Conservation (phyloP, 2,113 vertebrate genomes). For the Anguilla japonica region DNA sequence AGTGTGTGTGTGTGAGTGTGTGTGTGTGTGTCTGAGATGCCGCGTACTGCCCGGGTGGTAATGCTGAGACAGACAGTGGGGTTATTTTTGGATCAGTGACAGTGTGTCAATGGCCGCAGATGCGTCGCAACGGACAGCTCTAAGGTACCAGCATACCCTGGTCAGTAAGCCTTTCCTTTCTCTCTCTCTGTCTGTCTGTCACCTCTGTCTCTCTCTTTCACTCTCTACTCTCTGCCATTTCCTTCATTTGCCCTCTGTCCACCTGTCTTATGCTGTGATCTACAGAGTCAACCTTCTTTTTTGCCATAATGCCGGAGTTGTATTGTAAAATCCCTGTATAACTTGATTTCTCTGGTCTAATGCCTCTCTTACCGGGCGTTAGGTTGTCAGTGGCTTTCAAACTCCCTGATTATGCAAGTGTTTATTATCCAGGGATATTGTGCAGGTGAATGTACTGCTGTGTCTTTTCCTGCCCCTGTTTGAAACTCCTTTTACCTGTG, state of each 20-base stretch:
- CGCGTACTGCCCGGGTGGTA: conserved; percentile 60
- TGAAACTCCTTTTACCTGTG: not conserved
- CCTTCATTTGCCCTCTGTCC: not conserved
- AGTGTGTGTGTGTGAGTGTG: not conserved
- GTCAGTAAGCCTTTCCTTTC: conserved; percentile 60
- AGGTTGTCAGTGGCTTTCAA: not conserved
- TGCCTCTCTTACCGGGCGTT: not conserved
- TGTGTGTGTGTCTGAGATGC: conserved; percentile 24
- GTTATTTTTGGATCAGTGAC: conserved; percentile 80
- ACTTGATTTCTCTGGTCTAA: too few species aligned
- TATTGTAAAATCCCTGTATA: not conserved
- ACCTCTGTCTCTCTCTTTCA: conserved; percentile 9
- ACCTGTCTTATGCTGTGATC: not conserved
- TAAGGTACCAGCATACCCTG: conserved; percentile 84
- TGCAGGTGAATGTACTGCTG: too few species aligned
- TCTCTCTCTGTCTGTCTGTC: not conserved
- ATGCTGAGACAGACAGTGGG: conserved; percentile 67
- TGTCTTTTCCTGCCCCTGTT: not conserved
- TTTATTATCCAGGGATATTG: not conserved
- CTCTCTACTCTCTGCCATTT: not conserved
- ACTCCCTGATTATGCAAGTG: not conserved
- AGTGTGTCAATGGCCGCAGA: conserved; percentile 82
- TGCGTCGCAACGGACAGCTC: conserved; percentile 78
- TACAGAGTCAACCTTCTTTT: not conserved
- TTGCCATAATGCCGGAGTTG: not conserved